Conservation (phyloP, 1,140 invertebrate species). For the Bombus sylvicola region DNA sequence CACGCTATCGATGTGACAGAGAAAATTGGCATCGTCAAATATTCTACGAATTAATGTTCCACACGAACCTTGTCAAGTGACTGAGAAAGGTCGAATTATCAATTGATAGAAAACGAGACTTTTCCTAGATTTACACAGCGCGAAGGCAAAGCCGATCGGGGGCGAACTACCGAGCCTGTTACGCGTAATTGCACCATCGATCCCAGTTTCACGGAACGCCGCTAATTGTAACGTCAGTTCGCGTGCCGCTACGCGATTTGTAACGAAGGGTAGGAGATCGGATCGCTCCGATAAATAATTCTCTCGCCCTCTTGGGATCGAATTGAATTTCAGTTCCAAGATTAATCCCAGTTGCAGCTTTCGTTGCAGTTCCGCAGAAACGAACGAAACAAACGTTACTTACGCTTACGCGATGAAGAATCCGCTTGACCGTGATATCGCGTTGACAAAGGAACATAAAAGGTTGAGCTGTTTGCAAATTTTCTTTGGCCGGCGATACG, state of each 20-base stretch:
- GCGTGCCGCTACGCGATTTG: constrained; percentile 31
- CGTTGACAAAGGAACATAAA: neutral
- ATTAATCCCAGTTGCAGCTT: constrained; percentile 10
- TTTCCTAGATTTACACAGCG: neutral
- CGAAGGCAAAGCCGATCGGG: neutral
- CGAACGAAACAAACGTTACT: neutral
- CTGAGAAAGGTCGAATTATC: neutral
- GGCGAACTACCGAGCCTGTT: constrained; percentile 5
- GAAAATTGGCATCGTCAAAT: neutral
- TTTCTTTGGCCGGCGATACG: neutral
- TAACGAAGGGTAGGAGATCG: neutral
- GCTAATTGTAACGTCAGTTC: constrained; percentile 12
- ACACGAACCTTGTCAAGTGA: neutral
- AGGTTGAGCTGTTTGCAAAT: neutral
- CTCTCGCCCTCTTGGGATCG: neutral
- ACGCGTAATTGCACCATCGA: constrained; percentile 41
- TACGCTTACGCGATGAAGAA: neutral
- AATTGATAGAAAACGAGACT: neutral
- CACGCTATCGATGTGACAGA: no score
- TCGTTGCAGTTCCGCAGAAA: neutral
- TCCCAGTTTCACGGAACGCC: constrained; percentile 3
- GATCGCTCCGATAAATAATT: constrained; percentile 30
- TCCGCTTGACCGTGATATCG: neutral
- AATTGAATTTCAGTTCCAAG: constrained; percentile 34
- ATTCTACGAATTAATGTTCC: neutral